Base-by-base conservation (phyloP, 2,888 invertebrate species). In the Electrophaes corylata region DNA sequence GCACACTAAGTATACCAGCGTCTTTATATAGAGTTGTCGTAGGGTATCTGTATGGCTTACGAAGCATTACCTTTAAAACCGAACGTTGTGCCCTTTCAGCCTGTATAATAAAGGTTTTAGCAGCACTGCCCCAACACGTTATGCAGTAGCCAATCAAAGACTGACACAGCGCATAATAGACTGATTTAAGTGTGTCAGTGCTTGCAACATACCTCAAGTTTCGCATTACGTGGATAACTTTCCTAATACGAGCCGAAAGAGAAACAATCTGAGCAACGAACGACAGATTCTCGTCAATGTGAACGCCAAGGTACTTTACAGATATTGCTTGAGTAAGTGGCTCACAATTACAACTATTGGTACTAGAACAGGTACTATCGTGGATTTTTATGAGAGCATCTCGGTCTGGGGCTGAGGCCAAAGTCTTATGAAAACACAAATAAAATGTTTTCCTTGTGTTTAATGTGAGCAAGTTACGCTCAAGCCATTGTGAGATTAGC, bases 391-490 rank as follows among this genome's bases (percentile, higher is more conserved):
- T 35, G n/a, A 4, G 8, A n/a, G 3, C 3, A 35, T 35, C n/a
- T 35, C 2, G n/a, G n/a, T 2, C n/a, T 2, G 33, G 33, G 3
- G 33, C 33, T 12, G 45, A 45, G 2, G 18, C 31, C 4, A n/a
- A 16, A 8, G 44, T 44, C 16, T 44, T 44, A 29, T 44, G 44
- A 5, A 44, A 44, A 10, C 44, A 29, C 16, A 44, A 10, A 16
- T 44, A 44, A 6, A 16, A 1, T 3, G 44, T 29, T 44, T 44
- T 23, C 6, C 6, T 23, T 23, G 23, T 6, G 6, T 23, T 23
- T 6, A 23, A 6, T 23, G 23, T 23, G 23, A 23, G 23, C 3
- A 23, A 6, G 23, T 23, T 23, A 23, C 6, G 23, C 6, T 23
- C 23, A 23, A 44, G 23, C 44, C 44, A 44, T 4, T 29, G n/a